phyloP scores from a whole-genome alignment of 2,113 vertebrate species.

The Sorex fumeus region DNA sequence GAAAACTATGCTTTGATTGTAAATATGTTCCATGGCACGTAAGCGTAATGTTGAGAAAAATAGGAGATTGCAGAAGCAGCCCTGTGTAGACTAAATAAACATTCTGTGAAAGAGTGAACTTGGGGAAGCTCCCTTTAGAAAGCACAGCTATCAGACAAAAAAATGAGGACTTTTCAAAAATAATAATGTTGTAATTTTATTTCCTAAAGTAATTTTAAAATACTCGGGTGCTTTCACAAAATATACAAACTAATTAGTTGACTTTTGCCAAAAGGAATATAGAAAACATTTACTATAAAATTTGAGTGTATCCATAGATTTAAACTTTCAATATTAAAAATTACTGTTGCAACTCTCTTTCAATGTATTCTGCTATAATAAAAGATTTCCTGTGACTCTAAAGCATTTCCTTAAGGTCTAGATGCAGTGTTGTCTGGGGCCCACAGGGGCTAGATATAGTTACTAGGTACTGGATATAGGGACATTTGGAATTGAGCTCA shows the following conservation, averaged over 20 bases:
- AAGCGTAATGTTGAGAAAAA: not conserved
- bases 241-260: not conserved
- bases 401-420: not conserved
- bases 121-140: not conserved
- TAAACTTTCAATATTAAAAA: not conserved
- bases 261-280: not conserved
- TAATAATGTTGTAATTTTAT: not conserved
- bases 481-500: no score
- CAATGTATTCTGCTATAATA: not conserved
- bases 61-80: not conserved
- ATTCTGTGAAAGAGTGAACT: no score
- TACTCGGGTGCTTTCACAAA: not conserved
- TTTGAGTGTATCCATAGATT: not conserved
- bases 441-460: no score
- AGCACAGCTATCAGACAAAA: not conserved
- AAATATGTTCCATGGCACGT: not conserved
- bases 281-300: not conserved
- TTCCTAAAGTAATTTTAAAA: not conserved
- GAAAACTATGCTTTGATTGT: not conserved
- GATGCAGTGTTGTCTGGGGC: no score
- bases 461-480: no score
- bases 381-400: not conserved
- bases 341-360: not conserved
- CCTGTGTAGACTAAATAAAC: not conserved
- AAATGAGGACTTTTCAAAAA: not conserved